A percentile compares a stretch with the other conserved stretches of the same genome.
Evolutionary conservation across 2,888 invertebrate genomes (phyloP).

Genomic region (Pristionchus mayeri): DNA sequence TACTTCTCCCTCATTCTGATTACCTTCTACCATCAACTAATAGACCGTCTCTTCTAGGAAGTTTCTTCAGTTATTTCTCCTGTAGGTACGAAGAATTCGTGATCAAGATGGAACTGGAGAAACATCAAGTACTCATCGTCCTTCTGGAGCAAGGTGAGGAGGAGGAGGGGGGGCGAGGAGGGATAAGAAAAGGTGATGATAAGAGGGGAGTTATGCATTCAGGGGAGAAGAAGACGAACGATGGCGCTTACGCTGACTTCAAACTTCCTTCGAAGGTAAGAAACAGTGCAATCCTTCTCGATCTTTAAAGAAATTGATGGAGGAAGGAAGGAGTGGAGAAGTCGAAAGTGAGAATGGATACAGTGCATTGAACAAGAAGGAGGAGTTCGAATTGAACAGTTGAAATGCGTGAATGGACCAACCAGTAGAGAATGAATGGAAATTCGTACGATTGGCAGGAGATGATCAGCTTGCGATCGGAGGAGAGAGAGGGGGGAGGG

Average conservation of each 20-base stretch:
- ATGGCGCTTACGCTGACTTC: conserved; percentile 2
- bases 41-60: too few species aligned
- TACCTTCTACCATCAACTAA: too few species aligned
- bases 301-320: background rate
- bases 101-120: conserved; percentile 3
- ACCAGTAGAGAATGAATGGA: background rate
- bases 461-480: conserved; percentile 4
- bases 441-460: conserved; percentile 29
- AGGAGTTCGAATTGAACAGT: background rate
- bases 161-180: background rate
- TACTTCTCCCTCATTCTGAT: too few species aligned
- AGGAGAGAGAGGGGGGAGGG: too few species aligned
- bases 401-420: background rate
- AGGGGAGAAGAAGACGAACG: conserved; percentile 38
- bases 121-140: conserved; percentile 20
- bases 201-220: background rate
- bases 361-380: too few species aligned
- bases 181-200: background rate
- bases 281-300: too few species aligned
- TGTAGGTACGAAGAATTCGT: conserved; percentile 48
- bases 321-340: too few species aligned
- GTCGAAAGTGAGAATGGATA: too few species aligned
- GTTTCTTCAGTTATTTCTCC: too few species aligned
- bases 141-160: conserved; percentile 22
- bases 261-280: conserved; percentile 32